These are phyloP conservation scores for Cisticola juncidis DNA, from an alignment of 2,113 vertebrate genomes.

Conservation along the genomic window DNA sequence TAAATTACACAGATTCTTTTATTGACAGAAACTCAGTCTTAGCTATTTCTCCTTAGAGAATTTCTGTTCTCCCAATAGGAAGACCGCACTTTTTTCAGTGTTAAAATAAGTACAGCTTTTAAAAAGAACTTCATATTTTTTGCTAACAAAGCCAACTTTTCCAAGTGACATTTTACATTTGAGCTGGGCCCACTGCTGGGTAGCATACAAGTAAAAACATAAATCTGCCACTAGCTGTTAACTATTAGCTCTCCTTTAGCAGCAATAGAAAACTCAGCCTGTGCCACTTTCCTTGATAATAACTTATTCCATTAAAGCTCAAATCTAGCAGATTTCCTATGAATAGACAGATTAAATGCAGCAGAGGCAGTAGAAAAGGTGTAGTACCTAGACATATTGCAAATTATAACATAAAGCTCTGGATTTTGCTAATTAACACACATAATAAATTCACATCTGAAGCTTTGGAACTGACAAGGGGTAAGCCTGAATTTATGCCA, in stretches of 20 bases:
- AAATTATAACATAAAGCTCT: not conserved
- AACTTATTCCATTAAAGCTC: not conserved
- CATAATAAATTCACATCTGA: not conserved
- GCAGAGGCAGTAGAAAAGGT: not conserved
- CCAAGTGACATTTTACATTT: not conserved
- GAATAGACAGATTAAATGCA: not conserved
- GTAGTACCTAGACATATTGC: not conserved
- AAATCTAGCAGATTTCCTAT: not conserved
- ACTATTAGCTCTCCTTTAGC: not conserved
- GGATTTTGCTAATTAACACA: not conserved
- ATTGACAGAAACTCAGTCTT: constrained; percentile 12
- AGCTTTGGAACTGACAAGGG: not conserved
- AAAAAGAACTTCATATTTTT: not conserved
- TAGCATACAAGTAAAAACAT: not conserved
- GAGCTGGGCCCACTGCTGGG: not conserved
- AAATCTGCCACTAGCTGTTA: not conserved
- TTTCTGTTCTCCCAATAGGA: not conserved
- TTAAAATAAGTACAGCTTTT: not conserved
- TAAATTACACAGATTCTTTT: constrained; percentile 3
- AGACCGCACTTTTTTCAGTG: not conserved
- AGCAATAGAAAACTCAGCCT: not conserved
- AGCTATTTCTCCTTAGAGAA: not conserved
- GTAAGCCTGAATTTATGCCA: not conserved
- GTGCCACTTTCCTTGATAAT: not conserved
- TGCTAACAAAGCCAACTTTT: not conserved